Conservation (phyloP, 2,797 vertebrate genomes). For the Gastrophryne carolinensis region DNA sequence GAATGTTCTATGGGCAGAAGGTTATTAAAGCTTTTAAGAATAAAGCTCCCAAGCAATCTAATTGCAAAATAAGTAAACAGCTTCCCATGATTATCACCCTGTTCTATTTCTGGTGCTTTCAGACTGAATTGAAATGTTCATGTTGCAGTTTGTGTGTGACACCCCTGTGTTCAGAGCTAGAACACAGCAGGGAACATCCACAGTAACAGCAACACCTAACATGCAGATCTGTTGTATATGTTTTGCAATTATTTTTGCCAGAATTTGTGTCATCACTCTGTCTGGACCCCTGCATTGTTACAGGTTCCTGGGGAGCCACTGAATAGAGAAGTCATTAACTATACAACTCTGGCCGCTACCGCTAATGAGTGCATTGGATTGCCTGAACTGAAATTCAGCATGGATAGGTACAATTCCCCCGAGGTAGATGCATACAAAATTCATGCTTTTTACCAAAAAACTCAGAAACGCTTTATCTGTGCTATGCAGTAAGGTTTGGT, state of each 20-base stretch:
- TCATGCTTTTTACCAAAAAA: too few species aligned
- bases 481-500: too few species aligned
- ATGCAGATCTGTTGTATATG: constrained; percentile 11
- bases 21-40: neutral
- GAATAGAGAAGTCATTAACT: neutral
- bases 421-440: too few species aligned
- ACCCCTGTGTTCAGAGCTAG: constrained; percentile 36
- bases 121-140: constrained; percentile 30
- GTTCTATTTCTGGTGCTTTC: constrained; percentile 29
- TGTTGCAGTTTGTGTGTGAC: constrained; percentile 32
- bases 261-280: constrained; percentile 11
- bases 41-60: neutral
- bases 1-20: neutral
- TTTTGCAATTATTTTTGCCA: constrained; percentile 15
- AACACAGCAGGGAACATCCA: constrained; percentile 43
- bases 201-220: constrained; percentile 38
- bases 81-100: constrained; percentile 13
- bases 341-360: neutral
- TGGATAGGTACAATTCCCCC: too few species aligned
- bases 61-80: constrained; percentile 7
- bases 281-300: constrained; percentile 2
- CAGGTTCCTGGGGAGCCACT: neutral
- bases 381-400: too few species aligned
- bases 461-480: too few species aligned
- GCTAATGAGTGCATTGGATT: too few species aligned